phyloP scores from a whole-genome alignment of 2,797 vertebrate genomes.

The Malacoraja senta region DNA sequence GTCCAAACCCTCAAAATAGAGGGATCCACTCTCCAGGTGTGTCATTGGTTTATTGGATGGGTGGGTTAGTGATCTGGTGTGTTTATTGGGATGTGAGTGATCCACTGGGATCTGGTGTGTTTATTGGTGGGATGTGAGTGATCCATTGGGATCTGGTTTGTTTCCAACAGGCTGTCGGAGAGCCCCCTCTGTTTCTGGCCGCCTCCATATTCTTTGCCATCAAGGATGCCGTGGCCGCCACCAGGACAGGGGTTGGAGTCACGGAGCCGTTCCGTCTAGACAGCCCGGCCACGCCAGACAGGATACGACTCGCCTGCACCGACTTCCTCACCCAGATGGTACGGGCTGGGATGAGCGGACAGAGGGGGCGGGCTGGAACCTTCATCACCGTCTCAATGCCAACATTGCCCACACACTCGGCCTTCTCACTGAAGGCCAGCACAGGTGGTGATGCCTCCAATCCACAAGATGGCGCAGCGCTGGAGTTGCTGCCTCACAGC shows the following conservation, averaged over 20 bases:
- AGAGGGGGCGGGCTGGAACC: background rate
- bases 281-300: constrained; percentile 84
- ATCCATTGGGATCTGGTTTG: background rate
- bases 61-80: too few relatives aligned
- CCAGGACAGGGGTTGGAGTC: constrained; percentile 58
- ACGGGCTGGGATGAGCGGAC: constrained; percentile 41
- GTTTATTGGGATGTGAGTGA: too few relatives aligned
- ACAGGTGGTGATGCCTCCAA: too few relatives aligned
- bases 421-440: too few relatives aligned
- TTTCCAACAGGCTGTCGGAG: constrained; percentile 75
- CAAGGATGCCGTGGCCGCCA: constrained; percentile 76
- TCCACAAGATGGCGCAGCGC: too few relatives aligned
- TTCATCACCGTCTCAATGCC: background rate
- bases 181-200: constrained; percentile 88
- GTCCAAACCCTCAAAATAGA: too few relatives aligned
- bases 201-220: constrained; percentile 86
- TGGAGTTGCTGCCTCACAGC: too few relatives aligned
- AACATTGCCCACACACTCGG: too few relatives aligned
- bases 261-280: constrained; percentile 70
- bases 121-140: background rate
- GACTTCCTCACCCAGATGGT: constrained; percentile 84
- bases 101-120: background rate
- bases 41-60: too few relatives aligned
- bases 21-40: too few relatives aligned
- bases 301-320: constrained; percentile 80